These are phyloP conservation scores for Chloebia gouldiae DNA, from an alignment of 2,113 vertebrate genomes.

Conservation along the genomic window DNA sequence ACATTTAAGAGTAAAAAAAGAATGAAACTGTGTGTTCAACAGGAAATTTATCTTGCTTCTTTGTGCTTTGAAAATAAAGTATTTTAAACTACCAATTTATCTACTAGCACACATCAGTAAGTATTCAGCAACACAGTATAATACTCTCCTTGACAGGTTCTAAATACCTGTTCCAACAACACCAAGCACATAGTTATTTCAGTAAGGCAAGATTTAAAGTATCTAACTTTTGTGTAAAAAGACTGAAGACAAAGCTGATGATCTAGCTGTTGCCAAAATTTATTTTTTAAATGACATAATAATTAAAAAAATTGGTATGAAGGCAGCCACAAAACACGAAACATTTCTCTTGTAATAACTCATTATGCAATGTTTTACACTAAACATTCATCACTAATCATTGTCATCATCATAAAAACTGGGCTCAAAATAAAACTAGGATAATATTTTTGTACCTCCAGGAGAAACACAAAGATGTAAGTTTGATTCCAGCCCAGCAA, in stretches of 20 bases:
- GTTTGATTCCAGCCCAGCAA: not conserved
- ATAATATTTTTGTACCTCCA: not conserved
- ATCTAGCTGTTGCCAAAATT: not conserved
- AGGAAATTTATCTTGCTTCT: not conserved
- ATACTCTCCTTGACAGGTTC: not conserved
- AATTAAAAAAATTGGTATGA: constrained; percentile 20
- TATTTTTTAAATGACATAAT: not conserved
- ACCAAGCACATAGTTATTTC: not conserved
- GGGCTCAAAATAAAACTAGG: not conserved
- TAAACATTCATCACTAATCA: not conserved
- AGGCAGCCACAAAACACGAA: not conserved
- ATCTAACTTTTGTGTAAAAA: not conserved
- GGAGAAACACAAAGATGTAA: not conserved
- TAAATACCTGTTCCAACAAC: not conserved
- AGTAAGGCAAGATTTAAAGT: not conserved
- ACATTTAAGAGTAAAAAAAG: not conserved
- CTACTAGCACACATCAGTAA: not conserved
- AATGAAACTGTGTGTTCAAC: not conserved
- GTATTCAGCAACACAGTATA: not conserved
- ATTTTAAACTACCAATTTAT: not conserved
- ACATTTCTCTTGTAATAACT: not conserved
- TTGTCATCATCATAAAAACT: not conserved
- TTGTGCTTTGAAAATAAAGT: not conserved
- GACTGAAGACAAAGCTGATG: not conserved
- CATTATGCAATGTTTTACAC: not conserved